Evolutionary conservation across 2,888 invertebrate species (phyloP).

Genomic region (Schizaphis graminum): DNA sequence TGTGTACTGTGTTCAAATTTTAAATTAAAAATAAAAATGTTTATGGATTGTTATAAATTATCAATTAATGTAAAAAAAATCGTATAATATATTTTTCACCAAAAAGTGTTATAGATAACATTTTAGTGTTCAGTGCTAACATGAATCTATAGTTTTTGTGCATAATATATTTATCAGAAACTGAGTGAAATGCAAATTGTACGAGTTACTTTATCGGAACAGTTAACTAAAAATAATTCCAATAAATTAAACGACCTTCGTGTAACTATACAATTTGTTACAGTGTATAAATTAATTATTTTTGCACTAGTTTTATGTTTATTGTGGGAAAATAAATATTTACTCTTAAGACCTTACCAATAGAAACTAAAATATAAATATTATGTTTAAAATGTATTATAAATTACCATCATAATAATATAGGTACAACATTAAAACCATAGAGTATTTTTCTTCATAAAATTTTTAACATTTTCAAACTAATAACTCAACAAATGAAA

Average conservation of each 20-base stretch:
- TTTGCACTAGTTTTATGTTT: neutral
- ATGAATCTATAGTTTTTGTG: neutral
- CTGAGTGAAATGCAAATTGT: neutral
- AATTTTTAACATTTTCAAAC: neutral
- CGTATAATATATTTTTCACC: neutral
- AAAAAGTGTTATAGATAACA: neutral
- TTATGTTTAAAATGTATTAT: neutral
- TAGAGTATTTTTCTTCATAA: neutral
- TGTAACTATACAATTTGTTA: neutral
- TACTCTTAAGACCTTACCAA: neutral
- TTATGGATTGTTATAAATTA: neutral
- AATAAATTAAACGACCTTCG: constrained; percentile 16
- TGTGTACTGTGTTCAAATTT: neutral
- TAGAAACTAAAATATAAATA: neutral
- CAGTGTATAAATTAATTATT: neutral
- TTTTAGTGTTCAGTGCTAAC: neutral
- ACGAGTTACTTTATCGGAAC: neutral
- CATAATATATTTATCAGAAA: neutral
- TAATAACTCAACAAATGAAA: neutral
- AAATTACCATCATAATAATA: neutral
- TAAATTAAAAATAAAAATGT: neutral
- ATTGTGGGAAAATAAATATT: neutral
- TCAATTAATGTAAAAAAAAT: neutral
- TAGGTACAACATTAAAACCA: neutral
- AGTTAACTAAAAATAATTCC: neutral